Evolutionary conservation across 2,797 vertebrate species (phyloP).

Genomic region (Spatula versicolor): DNA sequence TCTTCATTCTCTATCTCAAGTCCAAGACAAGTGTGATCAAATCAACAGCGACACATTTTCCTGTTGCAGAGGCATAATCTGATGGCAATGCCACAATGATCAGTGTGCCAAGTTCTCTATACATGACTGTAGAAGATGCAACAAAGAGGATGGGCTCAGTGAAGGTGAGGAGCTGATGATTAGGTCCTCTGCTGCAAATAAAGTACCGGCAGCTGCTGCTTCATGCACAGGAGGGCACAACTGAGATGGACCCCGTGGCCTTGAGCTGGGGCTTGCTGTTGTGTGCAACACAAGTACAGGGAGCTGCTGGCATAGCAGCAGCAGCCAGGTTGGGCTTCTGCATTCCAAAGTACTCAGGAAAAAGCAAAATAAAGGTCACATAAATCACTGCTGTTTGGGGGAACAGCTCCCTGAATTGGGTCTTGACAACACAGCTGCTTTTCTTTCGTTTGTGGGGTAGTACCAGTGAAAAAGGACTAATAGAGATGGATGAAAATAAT

Average conservation of each 20-base stretch:
- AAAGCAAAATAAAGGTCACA: not conserved
- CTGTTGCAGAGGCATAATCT: not conserved
- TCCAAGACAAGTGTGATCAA: not conserved
- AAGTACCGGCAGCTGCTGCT: not conserved
- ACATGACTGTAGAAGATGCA: not conserved
- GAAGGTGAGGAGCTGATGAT: not conserved
- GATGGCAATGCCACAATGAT: not conserved
- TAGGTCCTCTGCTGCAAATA: constrained; percentile 8
- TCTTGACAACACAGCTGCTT: not conserved
- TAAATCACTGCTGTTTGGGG: not conserved
- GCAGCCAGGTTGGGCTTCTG: rapidly evolving
- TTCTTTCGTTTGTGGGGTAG: not conserved
- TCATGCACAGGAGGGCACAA: not conserved
- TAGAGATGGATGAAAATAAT: constrained; percentile 53
- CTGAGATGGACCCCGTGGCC: not conserved
- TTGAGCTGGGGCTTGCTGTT: not conserved
- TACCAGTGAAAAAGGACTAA: not conserved
- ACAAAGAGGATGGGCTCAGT: not conserved
- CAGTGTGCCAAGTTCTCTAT: rapidly evolving
- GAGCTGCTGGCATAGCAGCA: not conserved
- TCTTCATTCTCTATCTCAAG: not conserved
- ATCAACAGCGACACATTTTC: not conserved
- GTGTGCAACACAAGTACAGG: not conserved
- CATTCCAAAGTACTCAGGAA: not conserved
- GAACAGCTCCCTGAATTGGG: not conserved